Evolutionary conservation across 1,140 invertebrate genomes (phyloP), one percentile per base, ranked within the genome.

Genomic region (Episyrphus balteatus): DNA sequence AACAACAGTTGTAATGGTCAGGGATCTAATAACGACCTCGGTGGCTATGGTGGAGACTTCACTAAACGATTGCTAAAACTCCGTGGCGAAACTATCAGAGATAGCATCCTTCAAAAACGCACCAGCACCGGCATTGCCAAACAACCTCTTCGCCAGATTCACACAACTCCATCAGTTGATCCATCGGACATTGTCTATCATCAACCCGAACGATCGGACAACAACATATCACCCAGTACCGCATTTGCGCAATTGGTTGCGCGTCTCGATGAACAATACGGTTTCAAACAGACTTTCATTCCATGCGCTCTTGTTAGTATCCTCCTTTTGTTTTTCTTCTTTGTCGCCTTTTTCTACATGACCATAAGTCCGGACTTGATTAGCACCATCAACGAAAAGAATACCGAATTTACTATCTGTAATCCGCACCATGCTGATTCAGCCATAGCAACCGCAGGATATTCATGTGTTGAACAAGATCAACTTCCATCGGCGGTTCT

Each of bases 271-370:
- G 13, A 66, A 62, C 33, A 49, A 46, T n/a, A 64, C 56, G 51
- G 37, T 49, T 15, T 45, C 41, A 75, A 75, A 52, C 76, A 79
- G 54, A 82, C 82, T 55, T 63, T 82, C 39, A 73, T 83, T 13
- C 81, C 81, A 2, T 75, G 80, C 56, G 70, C 75, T 34, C 71
- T 83, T 15, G 71, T 82, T 49, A 73, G 69, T 10, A 67, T 77
- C 32, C 71, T 79, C 14, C 73, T 74, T 46, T 62, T 79, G 55
- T 83, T 83, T 72, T 83, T 84, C 68, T 70, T 76, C 57, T 61
- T 74, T 51, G 66, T 83, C 58, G 77, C 76, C 44, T 71, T 82
- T 53, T 72, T 80, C 66, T 83, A 83, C 64, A 70, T 82, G 61
- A 79, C 80, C 54, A 77, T 77, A 60, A 73, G 54, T 38, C 53